Evolutionary conservation across 2,888 invertebrate species (phyloP).

Genomic region (Caenorhabditis imperialis): DNA sequence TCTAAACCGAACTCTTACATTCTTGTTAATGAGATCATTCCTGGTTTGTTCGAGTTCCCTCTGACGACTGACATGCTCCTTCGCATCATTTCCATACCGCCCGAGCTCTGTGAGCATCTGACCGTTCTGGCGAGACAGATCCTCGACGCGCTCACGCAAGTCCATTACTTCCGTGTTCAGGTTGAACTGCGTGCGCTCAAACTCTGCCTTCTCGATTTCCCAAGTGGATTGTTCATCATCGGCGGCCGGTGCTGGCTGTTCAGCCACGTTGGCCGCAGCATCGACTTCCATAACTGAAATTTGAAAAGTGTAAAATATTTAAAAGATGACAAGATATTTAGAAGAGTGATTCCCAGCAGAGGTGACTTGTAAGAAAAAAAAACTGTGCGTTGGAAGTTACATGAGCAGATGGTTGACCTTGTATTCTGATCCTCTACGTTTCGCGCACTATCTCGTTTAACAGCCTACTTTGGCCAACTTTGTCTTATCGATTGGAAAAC

Average conservation of each 20-base stretch:
- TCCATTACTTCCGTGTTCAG: constrained; percentile 43
- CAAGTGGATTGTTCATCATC: constrained; percentile 38
- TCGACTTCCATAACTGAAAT: constrained; percentile 47
- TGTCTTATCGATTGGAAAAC: too few species aligned
- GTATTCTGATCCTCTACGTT: too few species aligned
- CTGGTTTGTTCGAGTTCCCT: constrained; percentile 46
- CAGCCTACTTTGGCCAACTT: too few species aligned
- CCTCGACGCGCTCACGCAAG: constrained; percentile 27
- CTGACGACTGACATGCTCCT: constrained; percentile 27
- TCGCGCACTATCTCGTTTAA: too few species aligned
- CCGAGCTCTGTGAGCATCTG: constrained; percentile 33
- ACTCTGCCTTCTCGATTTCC: constrained; percentile 46
- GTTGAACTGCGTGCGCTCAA: constrained; percentile 48
- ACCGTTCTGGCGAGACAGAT: constrained; percentile 18
- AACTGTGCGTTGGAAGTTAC: too few species aligned
- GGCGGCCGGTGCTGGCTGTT: constrained; percentile 4
- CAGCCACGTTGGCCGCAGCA: constrained; percentile 20
- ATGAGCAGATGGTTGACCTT: too few species aligned
- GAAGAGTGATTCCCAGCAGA: too few species aligned
- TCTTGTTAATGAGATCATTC: constrained; percentile 48
- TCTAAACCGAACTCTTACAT: constrained; percentile 1
- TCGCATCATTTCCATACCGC: constrained; percentile 17
- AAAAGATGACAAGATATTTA: too few species aligned
- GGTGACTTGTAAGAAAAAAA: too few species aligned
- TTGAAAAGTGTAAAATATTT: too few species aligned